phyloP scores from a whole-genome alignment of 2,888 invertebrate genomes.

The Tuberolachnus salignus region DNA sequence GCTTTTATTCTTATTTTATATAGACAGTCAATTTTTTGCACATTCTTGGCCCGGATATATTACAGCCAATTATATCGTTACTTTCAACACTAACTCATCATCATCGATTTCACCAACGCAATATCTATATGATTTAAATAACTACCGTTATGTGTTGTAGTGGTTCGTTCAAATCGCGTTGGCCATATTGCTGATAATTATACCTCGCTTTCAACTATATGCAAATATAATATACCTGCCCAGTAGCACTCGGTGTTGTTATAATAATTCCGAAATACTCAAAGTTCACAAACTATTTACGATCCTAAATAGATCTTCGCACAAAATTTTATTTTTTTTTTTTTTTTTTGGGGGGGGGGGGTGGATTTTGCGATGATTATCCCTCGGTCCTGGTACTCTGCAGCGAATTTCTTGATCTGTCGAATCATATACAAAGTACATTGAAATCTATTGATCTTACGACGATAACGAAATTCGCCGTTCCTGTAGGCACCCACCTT shows the following conservation, averaged over 20 bases:
- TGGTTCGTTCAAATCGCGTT: neutral
- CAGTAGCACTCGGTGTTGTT: neutral
- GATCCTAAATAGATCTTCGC: too few species aligned
- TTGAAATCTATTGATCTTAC: too few species aligned
- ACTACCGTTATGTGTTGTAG: conserved; percentile 1
- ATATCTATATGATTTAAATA: neutral
- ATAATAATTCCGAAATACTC: neutral
- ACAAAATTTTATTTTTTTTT: too few species aligned
- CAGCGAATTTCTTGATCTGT: too few species aligned
- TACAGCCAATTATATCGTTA: neutral
- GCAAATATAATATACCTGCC: neutral
- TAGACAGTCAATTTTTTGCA: neutral
- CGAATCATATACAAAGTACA: too few species aligned
- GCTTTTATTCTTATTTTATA: neutral
- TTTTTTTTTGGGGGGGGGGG: too few species aligned
- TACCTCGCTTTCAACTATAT: conserved; percentile 12
- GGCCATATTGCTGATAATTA: conserved; percentile 6
- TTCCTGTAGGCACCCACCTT: too few species aligned
- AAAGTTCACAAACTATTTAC: too few species aligned
- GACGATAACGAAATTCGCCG: too few species aligned
- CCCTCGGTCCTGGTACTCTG: too few species aligned
- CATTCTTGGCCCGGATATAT: neutral
- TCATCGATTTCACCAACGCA: neutral
- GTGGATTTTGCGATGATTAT: too few species aligned
- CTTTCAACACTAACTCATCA: neutral